Evolutionary conservation across 2,113 vertebrate genomes (phyloP), one percentile per base, ranked within the genome.

Genomic region (Thryonomys swinderianus): DNA sequence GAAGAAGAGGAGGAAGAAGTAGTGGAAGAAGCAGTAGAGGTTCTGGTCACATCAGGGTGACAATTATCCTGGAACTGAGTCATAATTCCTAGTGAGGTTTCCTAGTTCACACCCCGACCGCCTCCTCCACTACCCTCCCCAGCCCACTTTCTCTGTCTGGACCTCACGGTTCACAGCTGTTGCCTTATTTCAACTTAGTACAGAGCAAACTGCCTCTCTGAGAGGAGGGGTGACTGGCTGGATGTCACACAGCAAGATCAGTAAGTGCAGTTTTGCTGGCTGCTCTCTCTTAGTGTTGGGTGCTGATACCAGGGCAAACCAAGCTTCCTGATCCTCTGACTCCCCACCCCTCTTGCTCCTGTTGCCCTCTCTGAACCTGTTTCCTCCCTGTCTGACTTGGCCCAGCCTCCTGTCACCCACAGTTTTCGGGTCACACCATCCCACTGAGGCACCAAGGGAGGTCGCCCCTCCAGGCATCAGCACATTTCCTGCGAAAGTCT

Each of bases 361-460:
- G 48, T 48, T 51, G 48, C 10, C 48, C 30, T 76, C 82, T n/a
- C 13, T 61, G 34, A 21, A 12, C 51, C 12, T 69, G 4, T n/a
- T 45, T 74, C 45, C 30, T 93, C 23, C 27, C 1, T 10, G 30
- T 18, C 5, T 40, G 78, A 61, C 78, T 61, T 40, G 4, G 4
- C 78, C 42, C 61, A 40, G 18, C 55, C 23, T 82, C 27, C 0
- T 0, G 53, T 40, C 66, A 30, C 25, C 7, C 10, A 51, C 48
- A 51, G 57, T 57, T 4, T 2, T 18, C n/a, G 37, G 23, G 23
- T 61, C 51, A 30, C 27, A 11, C 17, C 17, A 62, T 90, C 7
- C 8, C 10, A 7, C 27, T 27, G 1, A 18, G 4, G 17, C 37
- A 0, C 13, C 16, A 0, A 2, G 42, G 34, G 27, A 69, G 34